Base-by-base conservation (phyloP, 2,113 vertebrate species). In the Dicerorhinus sumatrensis region DNA sequence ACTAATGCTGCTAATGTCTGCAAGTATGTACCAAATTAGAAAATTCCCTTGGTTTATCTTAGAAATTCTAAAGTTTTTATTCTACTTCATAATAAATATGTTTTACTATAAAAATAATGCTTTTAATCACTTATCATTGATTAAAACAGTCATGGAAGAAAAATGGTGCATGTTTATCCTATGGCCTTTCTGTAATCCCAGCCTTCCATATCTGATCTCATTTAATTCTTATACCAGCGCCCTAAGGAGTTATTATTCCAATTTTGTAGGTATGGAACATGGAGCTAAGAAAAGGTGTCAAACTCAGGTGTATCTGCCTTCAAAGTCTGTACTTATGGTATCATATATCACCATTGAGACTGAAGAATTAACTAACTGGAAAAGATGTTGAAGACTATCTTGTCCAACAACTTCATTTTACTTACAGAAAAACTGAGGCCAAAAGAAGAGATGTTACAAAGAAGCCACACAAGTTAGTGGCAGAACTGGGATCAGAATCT, bases 241-340 rank as follows among this genome's bases (percentile, higher is more conserved):
- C 48, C 10, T 81, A 95, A 86, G 27, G 72, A 86, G 4, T 84
- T 77, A 77, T 84, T 89, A 70, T 60, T 88, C 33, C 58, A 6
- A 75, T 85, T 94, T 95, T 94, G 67, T 75, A 96, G 12, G 58
- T 91, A n/a, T 54, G 25, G 27, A 92, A 75, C 20, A 69, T 91
- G 8, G 31, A 25, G 20, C 16, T 42, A 42, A 84, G 33, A 76
- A 85, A 80, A 7, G 6, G 5, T 51, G 75, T 70, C 18, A 81
- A 42, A 86, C 16, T 69, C 39, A 91, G 46, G 10, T 84, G 3
- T 75, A 46, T 77, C 20, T 69, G 31, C 17, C 58, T 63, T 94
- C 60, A 96, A 93, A 92, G 42, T 79, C n/a, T 75, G 13, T 62
- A 76, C 12, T 42, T 65, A 72, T 3, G 11, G 27, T 69, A 62